Evolutionary conservation across 2,888 invertebrate genomes (phyloP), one percentile per base, ranked within the genome.

Genomic region (Drosophila neonasuta): DNA sequence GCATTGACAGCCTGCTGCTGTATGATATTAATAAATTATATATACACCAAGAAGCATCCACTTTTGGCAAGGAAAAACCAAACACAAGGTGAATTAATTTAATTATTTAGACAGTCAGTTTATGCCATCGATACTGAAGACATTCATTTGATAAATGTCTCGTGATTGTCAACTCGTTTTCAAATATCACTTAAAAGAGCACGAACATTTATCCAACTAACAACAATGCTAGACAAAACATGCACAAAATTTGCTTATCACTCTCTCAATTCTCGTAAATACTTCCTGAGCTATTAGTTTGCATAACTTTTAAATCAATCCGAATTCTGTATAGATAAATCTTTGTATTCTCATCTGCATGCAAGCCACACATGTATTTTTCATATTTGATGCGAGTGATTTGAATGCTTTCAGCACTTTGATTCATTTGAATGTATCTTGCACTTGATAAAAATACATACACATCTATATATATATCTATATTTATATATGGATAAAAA

Each of bases 401-500:
- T 13, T 17, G 17, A 41, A 48, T 54, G 36, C 30, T 17, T 58
- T 39, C 36, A 61, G 45, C 65, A 54, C 48, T 34, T 59, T 52
- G 67, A 51, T 56, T 32, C 30, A 67, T 60, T 46, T 34, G 39
- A 42, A 34, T 60, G 42, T 58, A 30, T 44, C 48, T 57, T 51
- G 29, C 34, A 54, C 36, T 55, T n/a, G 36, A 48, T 57, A 39
- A 51, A 48, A 20, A 20, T n/a, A 24, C 24, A 24, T 6, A 1
- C 24, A 49, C 17, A n/a, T 10, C 17, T 39, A 2, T 29, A 36
- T 36, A n/a, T n/a, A 6, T 36, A 11, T 36, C 6, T n/a, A 11
- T n/a, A 36, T 36, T 36, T 36, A 4, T 11, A 11, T 34, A 11
- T 34, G 34, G 11, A 34, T n/a, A 11, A 36, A 17, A 44, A 29